A percentile compares a stretch with the other conserved stretches of the same genome.
phyloP scores from a whole-genome alignment of 2,888 invertebrate genomes.

The Graphium colonna region DNA sequence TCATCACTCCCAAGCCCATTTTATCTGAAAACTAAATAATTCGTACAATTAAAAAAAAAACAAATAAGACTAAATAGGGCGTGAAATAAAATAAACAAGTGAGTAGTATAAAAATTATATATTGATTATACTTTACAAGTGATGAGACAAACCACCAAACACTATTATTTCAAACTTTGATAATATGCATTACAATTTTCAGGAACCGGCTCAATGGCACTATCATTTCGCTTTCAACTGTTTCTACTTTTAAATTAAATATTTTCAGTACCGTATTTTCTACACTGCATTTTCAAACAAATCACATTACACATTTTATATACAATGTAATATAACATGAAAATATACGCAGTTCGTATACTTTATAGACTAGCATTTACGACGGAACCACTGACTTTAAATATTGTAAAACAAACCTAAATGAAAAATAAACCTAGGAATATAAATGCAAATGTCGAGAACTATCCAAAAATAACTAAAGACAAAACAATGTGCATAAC shows the following conservation, averaged over 20 bases:
- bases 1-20: too few relatives aligned
- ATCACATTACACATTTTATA: constrained; percentile 24
- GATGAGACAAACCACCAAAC: constrained; percentile 46
- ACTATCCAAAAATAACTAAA: constrained; percentile 33
- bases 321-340: constrained; percentile 31
- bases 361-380: constrained; percentile 33
- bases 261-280: constrained; percentile 21
- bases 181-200: constrained; percentile 32
- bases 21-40: too few relatives aligned
- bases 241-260: constrained; percentile 29
- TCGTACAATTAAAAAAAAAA: too few relatives aligned
- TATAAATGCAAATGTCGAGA: constrained; percentile 51
- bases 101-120: constrained; percentile 60
- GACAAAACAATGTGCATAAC: constrained; percentile 34
- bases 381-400: constrained; percentile 33
- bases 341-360: constrained; percentile 29
- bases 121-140: constrained; percentile 56
- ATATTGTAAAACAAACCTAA: constrained; percentile 24
- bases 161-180: constrained; percentile 26
- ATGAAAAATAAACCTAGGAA: constrained; percentile 22
- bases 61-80: too few relatives aligned
- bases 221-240: constrained; percentile 30
- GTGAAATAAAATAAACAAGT: constrained; percentile 30
- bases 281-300: constrained; percentile 23
- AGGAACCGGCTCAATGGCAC: constrained; percentile 70